These are phyloP conservation scores for Phenganax stokvisi DNA, from an alignment of 92 coral and sea anemone genomes.

Conservation along the genomic window DNA sequence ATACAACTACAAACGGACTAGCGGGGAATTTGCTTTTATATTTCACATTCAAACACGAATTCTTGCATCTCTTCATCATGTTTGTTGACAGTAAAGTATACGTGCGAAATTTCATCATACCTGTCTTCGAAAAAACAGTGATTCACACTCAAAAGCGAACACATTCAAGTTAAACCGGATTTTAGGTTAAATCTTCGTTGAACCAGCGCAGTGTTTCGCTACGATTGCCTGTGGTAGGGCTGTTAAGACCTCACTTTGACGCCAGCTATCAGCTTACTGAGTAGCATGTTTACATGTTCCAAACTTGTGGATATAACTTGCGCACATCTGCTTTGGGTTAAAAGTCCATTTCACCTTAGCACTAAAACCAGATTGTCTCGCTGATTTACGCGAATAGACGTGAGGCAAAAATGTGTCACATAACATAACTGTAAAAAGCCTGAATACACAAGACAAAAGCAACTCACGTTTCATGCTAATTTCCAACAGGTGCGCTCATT, in stretches of 20 bases:
- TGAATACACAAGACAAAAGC: neutral
- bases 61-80: no score
- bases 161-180: neutral
- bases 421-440: slow-evolving; percentile 20
- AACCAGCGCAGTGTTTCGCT: neutral
- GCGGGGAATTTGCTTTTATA: no score
- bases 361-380: slow-evolving; percentile 19
- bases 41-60: no score
- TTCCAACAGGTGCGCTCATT: slow-evolving; percentile 22
- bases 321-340: slow-evolving; percentile 30
- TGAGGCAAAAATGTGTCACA: slow-evolving; percentile 19
- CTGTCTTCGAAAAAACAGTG: neutral
- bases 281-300: slow-evolving; percentile 31
- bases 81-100: neutral
- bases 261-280: slow-evolving; percentile 35
- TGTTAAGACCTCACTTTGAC: slow-evolving; percentile 31
- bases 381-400: slow-evolving; percentile 18
- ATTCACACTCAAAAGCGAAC: neutral
- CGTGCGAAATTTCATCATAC: neutral
- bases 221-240: slow-evolving; percentile 36
- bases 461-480: slow-evolving; percentile 17
- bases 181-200: neutral
- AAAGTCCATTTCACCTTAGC: slow-evolving; percentile 22
- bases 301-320: neutral
- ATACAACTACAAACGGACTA: no score